A percentile compares a stretch with the other conserved stretches of the same genome.
Conservation (phyloP, 2,888 invertebrate genomes). For the Drosophila nigritarsus region DNA sequence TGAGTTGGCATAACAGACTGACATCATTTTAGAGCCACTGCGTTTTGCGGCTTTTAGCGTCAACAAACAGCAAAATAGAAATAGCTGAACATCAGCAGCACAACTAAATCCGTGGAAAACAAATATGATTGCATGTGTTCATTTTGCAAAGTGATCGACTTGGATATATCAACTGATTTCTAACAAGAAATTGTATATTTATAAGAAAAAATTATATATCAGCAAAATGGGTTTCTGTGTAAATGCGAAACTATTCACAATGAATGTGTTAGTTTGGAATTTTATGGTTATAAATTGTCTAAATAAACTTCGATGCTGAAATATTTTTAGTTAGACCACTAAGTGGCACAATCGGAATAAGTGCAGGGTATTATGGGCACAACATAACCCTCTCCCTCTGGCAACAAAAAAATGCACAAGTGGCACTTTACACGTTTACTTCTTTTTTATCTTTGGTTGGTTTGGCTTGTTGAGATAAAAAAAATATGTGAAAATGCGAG, state of each 20-base stretch:
- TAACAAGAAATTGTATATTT: not conserved
- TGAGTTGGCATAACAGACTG: slow-evolving; percentile 3
- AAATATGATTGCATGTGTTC: not conserved
- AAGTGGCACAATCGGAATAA: no score
- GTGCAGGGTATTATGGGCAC: not conserved
- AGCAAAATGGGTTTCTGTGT: not conserved
- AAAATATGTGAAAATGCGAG: slow-evolving; percentile 15
- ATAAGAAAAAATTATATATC: not conserved
- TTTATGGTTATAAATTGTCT: not conserved
- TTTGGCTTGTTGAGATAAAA: slow-evolving; percentile 14
- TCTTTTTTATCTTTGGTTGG: slow-evolving; percentile 3
- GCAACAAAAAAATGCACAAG: slow-evolving; percentile 32
- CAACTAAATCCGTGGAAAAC: not conserved
- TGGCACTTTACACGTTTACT: slow-evolving; percentile 43
- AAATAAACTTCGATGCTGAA: not conserved
- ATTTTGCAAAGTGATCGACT: not conserved
- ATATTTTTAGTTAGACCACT: no score
- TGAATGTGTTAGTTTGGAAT: not conserved
- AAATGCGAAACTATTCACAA: not conserved
- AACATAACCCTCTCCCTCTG: slow-evolving; percentile 11
- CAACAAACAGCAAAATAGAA: slow-evolving; percentile 3
- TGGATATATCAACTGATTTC: not conserved
- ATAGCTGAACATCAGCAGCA: not conserved
- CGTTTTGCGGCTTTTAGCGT: not conserved
- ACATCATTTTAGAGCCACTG: slow-evolving; percentile 6